Evolutionary conservation across 2,797 vertebrate genomes (phyloP), one percentile per base, ranked within the genome.

Genomic region (Apogon hyalosoma): DNA sequence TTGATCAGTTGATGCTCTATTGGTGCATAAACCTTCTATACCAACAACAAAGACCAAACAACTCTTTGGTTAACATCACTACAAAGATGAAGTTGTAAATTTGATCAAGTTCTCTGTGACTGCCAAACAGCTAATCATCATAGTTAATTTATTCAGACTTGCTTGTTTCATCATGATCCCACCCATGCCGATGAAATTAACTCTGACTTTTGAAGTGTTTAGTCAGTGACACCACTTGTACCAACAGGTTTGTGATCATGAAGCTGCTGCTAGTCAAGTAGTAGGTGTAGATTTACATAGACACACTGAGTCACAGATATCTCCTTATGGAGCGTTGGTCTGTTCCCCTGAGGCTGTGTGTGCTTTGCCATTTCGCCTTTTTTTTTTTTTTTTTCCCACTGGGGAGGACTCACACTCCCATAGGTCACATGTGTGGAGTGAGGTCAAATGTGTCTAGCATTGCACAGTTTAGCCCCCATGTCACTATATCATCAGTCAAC

Each of bases 221-320:
- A 63, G 58, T 66, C 50, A 49, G 50, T 69, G 63, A 73, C 55
- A 50, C 53, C 51, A 62, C 83, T 57, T 78, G 70, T 73, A 36
- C 65, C 39, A 36, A 79, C 79, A 82, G 52, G 77, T 79, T 71
- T 80, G 64, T 68, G 69, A 70, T 60, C 70, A 64, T 31, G 11
- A 38, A 62, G 64, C 69, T 61, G 52, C 57, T 77, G 75, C 83
- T 77, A 82, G 63, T 78, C 76, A 86, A 53, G 56, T 43, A 53
- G 50, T 66, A 63, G 71, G 79, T 85, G 80, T 82, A 72, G 65
- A 86, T 87, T 87, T 89, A 78, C 82, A 85, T 55, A 73, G 62
- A 76, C 72, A 71, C n/a, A 48, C 79, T 73, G 80, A 90, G 71
- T 85, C 77, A 87, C 21, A 66, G 59, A 53, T 56, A 53, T 69